Base-by-base conservation (phyloP, 2,888 invertebrate genomes). In the Leucophora obtusa region DNA sequence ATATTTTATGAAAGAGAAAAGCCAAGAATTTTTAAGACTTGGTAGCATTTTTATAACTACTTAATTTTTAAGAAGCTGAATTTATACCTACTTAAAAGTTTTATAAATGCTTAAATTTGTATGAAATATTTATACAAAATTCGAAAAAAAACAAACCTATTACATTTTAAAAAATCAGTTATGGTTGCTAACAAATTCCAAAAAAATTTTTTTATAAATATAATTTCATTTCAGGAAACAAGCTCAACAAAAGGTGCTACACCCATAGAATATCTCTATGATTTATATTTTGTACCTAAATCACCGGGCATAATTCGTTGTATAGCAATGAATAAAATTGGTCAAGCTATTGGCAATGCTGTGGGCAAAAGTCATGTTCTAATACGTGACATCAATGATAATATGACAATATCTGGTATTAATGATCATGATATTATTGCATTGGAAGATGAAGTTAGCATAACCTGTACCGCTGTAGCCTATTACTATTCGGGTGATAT, bases 391-490 rank as follows among this genome's bases (percentile, higher is more conserved):
- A 86, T 90, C 17, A 82, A 86, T 5, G 86, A 87, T 28, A 87
- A 89, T 21, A 91, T 92, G 83, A 87, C 89, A 10, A 89, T 92
- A 7, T 89, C 89, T 78, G 90, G 90, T 1, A 84, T 91, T 0
- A 89, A 91, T 56, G 88, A 86, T 33, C 80, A 85, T 17, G 87
- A 87, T 0, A 88, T 89, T 35, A 90, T 92, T 47, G 92, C 93
- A 0, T 90, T 91, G 35, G 93, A 92, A 0, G 94, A 94, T 82
- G 85, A 91, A 70, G 85, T 94, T 0, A 89, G 87, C 15, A 83
- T 94, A 7, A 91, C 89, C 6, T 95, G 95, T 86, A 92, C 92
- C 2, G 93, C 92, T 0, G 91, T 93, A 0, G 89, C 91, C 17
- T 91, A 92, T 82, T 91, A 92, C 79, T 93, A 91, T 82, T 90